phyloP scores from a whole-genome alignment of 2,888 invertebrate species.

The Netelia inedita region DNA sequence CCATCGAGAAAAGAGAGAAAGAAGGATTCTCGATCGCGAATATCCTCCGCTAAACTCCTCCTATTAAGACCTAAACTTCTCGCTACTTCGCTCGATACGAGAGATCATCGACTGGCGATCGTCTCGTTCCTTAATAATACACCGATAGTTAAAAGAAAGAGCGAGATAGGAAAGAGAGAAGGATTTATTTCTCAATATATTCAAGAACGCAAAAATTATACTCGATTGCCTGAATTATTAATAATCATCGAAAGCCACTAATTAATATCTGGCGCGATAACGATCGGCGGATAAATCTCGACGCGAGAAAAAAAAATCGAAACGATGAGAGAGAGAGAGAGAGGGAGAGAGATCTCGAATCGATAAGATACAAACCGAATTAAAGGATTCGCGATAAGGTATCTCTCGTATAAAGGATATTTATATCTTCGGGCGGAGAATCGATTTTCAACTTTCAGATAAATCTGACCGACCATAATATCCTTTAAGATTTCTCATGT shows the following conservation, averaged over 20 bases:
- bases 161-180: background rate
- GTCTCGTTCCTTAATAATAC: slow-evolving; percentile 15
- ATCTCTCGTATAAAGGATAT: background rate
- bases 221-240: slow-evolving; percentile 10
- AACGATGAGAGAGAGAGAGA: slow-evolving; percentile 10
- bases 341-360: slow-evolving; percentile 19
- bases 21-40: slow-evolving; percentile 62
- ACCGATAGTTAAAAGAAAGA: too few species aligned
- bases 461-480: slow-evolving; percentile 13
- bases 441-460: slow-evolving; percentile 36
- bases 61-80: background rate
- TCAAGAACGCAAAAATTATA: slow-evolving; percentile 2
- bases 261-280: slow-evolving; percentile 51
- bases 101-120: slow-evolving; percentile 23
- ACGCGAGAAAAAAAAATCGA: background rate
- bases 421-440: background rate
- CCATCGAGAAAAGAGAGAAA: slow-evolving; percentile 1
- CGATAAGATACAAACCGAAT: slow-evolving; percentile 40
- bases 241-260: slow-evolving; percentile 31
- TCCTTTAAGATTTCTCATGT: background rate
- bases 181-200: slow-evolving; percentile 21
- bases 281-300: slow-evolving; percentile 1
- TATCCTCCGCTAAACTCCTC: slow-evolving; percentile 40
- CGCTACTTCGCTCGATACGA: background rate
- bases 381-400: slow-evolving; percentile 45